Base-by-base conservation (phyloP, 2,113 vertebrate species). In the Calidris pugnax region DNA sequence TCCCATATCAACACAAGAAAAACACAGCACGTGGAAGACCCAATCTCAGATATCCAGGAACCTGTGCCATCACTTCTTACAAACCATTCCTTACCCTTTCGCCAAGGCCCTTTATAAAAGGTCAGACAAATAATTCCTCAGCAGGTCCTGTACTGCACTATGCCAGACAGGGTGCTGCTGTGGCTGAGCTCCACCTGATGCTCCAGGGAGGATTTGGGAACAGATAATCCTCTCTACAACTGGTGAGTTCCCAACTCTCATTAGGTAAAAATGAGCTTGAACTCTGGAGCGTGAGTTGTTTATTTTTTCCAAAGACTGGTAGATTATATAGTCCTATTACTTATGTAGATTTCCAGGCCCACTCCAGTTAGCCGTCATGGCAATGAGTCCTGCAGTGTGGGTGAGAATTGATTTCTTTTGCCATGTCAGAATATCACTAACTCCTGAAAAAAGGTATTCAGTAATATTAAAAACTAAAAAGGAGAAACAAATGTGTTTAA, bases 71-170 rank as follows among this genome's bases (percentile, higher is more conserved):
- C 63, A 23, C n/a, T 28, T 41, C 35, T 60, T 16, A 63, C 8
- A 41, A 12, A 73, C 60, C 4, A 50, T 37, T 41, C 22, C 33
- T 55, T 63, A 19, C 10, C n/a, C 26, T 86, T 76, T 57, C 6
- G 3, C 10, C 14, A 47, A 35, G 17, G 9, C 37, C 33, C 23
- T 13, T 24, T 35, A 33, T 4, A 24, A 64, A 21, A 51, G 27
- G 28, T 50, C 72, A 76, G 35, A 23, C 43, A 27, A 47, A 7
- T 19, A 33, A 2, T 24, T 72, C 53, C 43, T 63, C 43, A 37
- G 11, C 41, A n/a, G 39, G 35, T 53, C 27, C 35, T 22, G 51
- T 8, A 13, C 11, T 2, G 2, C 32, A 21, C 21, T 1, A 0
- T 8, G 53, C 63, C 76, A 88, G 45, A 47, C 35, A 37, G 15